phyloP scores from a whole-genome alignment of 2,113 vertebrate species.

The Entomyzon cyanotis region DNA sequence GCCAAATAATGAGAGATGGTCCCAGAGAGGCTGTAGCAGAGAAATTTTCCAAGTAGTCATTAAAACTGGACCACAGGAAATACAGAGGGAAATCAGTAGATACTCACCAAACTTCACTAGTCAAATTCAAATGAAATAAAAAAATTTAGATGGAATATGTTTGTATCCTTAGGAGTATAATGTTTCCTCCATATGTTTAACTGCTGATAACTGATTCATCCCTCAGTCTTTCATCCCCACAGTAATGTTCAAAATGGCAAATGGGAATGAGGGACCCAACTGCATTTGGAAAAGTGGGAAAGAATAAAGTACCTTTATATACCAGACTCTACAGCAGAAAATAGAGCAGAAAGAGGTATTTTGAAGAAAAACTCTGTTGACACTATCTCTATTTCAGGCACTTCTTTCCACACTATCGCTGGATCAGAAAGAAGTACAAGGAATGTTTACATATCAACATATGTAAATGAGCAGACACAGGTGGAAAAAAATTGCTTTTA shows the following conservation, averaged over 20 bases:
- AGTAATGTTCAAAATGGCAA: not conserved
- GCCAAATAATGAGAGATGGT: not conserved
- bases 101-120: not conserved
- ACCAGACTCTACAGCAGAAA: not conserved
- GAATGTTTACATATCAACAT: not conserved
- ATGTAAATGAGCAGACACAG: not conserved
- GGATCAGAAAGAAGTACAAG: not conserved
- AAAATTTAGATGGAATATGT: not conserved
- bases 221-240: not conserved
- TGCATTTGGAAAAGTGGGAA: not conserved
- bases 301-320: not conserved
- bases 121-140: not conserved
- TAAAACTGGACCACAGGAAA: not conserved
- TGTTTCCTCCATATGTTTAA: not conserved
- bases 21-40: not conserved
- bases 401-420: not conserved
- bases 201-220: not conserved
- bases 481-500: not conserved
- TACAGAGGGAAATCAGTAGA: not conserved
- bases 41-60: not conserved
- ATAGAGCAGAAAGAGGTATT: not conserved
- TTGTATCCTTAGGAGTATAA: not conserved
- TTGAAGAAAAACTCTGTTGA: not conserved
- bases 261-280: not conserved
- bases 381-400: not conserved